These are phyloP conservation scores for Sphaerophoria taeniata DNA, from an alignment of 2,888 invertebrate species.

Conservation along the genomic window DNA sequence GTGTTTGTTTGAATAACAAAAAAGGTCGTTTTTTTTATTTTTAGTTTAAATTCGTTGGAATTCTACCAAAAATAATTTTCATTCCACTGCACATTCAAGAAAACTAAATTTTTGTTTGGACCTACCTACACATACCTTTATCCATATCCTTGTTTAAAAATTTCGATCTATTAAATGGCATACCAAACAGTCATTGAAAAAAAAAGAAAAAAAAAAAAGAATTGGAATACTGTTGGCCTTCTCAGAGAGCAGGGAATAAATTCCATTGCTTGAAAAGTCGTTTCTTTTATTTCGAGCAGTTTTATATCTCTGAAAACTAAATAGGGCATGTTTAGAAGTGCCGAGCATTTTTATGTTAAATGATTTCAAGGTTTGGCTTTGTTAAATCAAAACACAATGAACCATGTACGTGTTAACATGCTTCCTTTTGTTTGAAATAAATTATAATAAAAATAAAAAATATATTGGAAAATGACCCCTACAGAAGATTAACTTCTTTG, in stretches of 20 bases:
- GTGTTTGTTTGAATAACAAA: background rate
- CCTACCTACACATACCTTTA: background rate
- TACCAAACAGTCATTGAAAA: slow-evolving; percentile 38
- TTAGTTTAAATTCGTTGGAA: slow-evolving; percentile 8
- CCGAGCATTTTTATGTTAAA: background rate
- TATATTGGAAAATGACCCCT: no score
- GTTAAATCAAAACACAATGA: no score
- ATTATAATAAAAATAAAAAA: no score
- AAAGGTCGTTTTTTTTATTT: slow-evolving; percentile 25
- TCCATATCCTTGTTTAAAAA: slow-evolving; percentile 11
- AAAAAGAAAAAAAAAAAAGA: slow-evolving; percentile 17
- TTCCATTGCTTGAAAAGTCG: slow-evolving; percentile 34
- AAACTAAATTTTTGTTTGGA: background rate
- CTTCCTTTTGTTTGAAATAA: no score
- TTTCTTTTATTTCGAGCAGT: background rate
- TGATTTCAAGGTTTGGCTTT: background rate
- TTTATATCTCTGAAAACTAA: background rate
- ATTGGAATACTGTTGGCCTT: slow-evolving; percentile 25
- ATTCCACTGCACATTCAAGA: background rate
- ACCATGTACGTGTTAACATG: no score
- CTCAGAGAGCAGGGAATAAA: slow-evolving; percentile 9
- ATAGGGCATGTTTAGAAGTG: background rate
- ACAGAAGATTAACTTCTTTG: no score
- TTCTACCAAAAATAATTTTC: slow-evolving; percentile 25
- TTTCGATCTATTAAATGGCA: slow-evolving; percentile 37